Evolutionary conservation across 1,140 invertebrate genomes (phyloP).

Genomic region (Ctenoplectra terminalis): DNA sequence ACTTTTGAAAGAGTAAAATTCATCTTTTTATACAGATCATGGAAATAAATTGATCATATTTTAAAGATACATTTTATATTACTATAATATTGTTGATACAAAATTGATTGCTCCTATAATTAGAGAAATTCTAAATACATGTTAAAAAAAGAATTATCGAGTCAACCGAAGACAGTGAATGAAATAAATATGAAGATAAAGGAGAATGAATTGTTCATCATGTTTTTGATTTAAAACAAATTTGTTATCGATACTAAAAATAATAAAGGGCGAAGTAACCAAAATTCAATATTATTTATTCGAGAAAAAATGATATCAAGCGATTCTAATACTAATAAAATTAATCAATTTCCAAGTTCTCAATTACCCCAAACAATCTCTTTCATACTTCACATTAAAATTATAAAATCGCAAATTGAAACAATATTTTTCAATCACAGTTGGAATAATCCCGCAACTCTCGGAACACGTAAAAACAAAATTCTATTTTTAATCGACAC

Average conservation of each 20-base stretch:
- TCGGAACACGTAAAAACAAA: not conserved
- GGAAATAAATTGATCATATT: slow-evolving; percentile 84
- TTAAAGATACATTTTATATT: slow-evolving; percentile 76
- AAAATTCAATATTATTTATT: slow-evolving; percentile 92
- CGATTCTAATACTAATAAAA: slow-evolving; percentile 88
- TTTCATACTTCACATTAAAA: no score
- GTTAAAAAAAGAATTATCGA: slow-evolving; percentile 86
- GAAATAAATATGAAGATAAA: slow-evolving; percentile 4
- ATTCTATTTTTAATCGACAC: not conserved
- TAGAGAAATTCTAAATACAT: slow-evolving; percentile 86
- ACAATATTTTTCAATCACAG: no score
- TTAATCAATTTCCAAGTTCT: slow-evolving; percentile 90
- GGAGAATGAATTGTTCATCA: slow-evolving; percentile 22
- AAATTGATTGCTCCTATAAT: slow-evolving; percentile 88
- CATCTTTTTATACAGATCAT: slow-evolving; percentile 87
- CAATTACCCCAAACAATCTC: no score
- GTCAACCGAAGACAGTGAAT: slow-evolving; percentile 75
- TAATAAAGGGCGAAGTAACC: slow-evolving; percentile 86
- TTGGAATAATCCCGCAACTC: not conserved
- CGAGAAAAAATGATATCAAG: slow-evolving; percentile 90
- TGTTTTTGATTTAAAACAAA: slow-evolving; percentile 63
- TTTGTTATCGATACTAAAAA: slow-evolving; percentile 84
- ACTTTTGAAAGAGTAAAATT: no score
- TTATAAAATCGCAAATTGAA: no score
- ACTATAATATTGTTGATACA: slow-evolving; percentile 85